Evolutionary conservation across 2,797 vertebrate species (phyloP), one percentile per base, ranked within the genome.

Genomic region (Vipera latastei): DNA sequence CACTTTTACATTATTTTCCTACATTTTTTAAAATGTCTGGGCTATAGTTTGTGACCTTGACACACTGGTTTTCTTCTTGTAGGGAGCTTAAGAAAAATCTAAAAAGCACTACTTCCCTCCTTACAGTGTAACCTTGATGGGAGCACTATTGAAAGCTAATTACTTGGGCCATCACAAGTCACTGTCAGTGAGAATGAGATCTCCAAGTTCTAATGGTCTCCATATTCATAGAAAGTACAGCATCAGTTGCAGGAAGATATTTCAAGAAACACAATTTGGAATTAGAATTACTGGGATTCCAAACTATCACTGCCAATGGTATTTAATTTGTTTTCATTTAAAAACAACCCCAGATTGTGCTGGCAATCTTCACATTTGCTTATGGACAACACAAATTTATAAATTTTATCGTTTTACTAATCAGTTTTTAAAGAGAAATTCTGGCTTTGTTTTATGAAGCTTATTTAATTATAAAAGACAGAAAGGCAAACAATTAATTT

Each of bases 351-450:
- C 94, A 16, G 51, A 53, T 61, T 95, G 28, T 78, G 91, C 22
- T 32, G 57, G 89, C 91, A 92, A 83, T 93, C 56, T 57, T 93
- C 56, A 38, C 59, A 90, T 20, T 65, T 89, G 69, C 28, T 86
- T 90, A 92, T 86, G 95, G 92, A 73, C 53, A 3, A 9, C 60
- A 51, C 59, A 25, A 48, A 83, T 83, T 83, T 83, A 83, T 83
- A 83, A 83, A 94, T 89, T 92, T 92, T 92, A 91, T 92, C 89
- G 86, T 56, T 92, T 95, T 89, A 93, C 3, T 38, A 94, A 94
- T 53, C 0, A 91, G 85, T 9, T 13, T 2, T 32, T 93, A 94
- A 91, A 91, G 57, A 89, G 63, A 90, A 88, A 32, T 59, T 53
- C 0, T 85, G 57, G 65, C 91, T 28, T 94, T 94, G 32, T 87